Percentiles rank a stretch among this genome's conserved stretches.
Evolutionary conservation across 2,797 vertebrate genomes (phyloP).

Genomic region (Acipenser oxyrinchus): DNA sequence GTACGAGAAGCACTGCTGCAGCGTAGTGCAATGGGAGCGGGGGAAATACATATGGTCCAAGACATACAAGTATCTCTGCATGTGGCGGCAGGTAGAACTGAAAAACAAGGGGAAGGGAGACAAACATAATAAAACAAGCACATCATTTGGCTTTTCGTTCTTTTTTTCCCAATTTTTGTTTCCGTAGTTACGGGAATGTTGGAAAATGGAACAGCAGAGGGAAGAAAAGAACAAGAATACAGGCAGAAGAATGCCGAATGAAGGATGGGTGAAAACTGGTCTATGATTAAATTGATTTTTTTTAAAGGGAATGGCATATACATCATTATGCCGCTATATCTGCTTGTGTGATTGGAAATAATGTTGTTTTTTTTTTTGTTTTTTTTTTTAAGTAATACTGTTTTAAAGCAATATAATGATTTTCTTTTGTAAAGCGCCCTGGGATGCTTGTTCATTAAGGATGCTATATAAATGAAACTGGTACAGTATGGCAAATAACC

Average conservation of each 20-base stretch:
- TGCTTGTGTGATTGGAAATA: background rate
- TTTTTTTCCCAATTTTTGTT: background rate
- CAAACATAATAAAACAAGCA: constrained; percentile 17
- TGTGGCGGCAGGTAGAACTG: constrained; percentile 75
- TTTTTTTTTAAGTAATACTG: too few species aligned
- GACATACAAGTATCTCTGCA: constrained; percentile 75
- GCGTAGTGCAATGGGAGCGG: constrained; percentile 61
- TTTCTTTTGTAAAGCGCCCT: too few species aligned
- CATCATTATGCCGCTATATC: too few species aligned
- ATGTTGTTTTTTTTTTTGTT: too few species aligned
- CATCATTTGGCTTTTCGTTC: background rate
- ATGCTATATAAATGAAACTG: too few species aligned
- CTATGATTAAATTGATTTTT: too few species aligned
- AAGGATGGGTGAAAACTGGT: constrained; percentile 5
- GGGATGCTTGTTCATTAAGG: too few species aligned
- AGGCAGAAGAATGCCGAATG: background rate
- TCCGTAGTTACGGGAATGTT: background rate
- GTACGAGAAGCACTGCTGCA: constrained; percentile 68
- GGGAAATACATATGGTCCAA: constrained; percentile 73
- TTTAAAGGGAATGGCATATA: too few species aligned
- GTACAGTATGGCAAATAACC: too few species aligned
- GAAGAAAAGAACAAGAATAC: background rate
- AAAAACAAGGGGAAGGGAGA: constrained; percentile 58
- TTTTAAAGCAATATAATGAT: too few species aligned
- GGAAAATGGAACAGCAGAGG: background rate